Evolutionary conservation across 2,888 invertebrate species (phyloP), one percentile per base, ranked within the genome.

Genomic region (Microctonus brassicae): DNA sequence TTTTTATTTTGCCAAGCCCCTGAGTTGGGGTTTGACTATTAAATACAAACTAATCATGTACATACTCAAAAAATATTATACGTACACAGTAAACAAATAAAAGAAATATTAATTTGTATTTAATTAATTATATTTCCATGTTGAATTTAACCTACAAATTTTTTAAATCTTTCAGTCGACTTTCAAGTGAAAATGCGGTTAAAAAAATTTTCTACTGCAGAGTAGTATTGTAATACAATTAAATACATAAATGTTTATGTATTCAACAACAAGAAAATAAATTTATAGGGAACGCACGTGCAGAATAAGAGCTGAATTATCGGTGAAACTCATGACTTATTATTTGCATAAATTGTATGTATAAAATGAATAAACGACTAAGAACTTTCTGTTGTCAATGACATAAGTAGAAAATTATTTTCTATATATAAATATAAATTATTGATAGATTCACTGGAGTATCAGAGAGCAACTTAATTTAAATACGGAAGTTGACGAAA

Each of bases 1-100:
- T 65, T 62, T 57, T 24, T 66, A 65, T 65, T 42, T 26, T 53
- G 57, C 68, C 70, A 65, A 73, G 70, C 70, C 70, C 58, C 60
- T 34, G 47, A 20, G n/a, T 26, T n/a, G n/a, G n/a, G n/a, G n/a
- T n/a, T 36, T 57, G 62, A 66, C 60, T 26, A 60, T 62, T 47
- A 61, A 29, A 61, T 39, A n/a, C n/a, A n/a, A n/a, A 60, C 66
- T 29, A 60, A 47, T 47, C 20, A 53, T 60, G 36, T 52, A 47
- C 13, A 24, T 65, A 29, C n/a, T 26, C 34, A 52, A 63, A 17
- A n/a, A 33, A 29, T n/a, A 29, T 10, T 26, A 47, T 47, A 20
- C 17, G 7, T 34, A 60, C 13, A n/a, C 13, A 34, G 17, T 36
- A n/a, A 60, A 29, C n/a, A n/a, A n/a, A n/a, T n/a, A n/a, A n/a